Base-by-base conservation (phyloP, 2,888 invertebrate genomes). In the Pseudococcus longispinus region DNA sequence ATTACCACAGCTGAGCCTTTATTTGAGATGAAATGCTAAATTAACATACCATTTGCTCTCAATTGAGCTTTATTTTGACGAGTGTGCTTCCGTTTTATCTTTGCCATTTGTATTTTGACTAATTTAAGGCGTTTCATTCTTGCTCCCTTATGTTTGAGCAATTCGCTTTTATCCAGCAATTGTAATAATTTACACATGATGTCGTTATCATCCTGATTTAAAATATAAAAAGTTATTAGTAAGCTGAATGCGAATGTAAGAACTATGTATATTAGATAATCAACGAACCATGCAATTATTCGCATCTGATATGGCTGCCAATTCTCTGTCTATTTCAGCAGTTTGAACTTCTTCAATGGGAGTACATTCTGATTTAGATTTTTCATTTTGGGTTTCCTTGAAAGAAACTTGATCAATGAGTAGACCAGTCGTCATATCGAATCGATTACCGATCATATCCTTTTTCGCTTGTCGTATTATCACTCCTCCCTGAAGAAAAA, bases 401-500 rank as follows among this genome's bases (percentile, higher is more conserved):
- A 29, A 37, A 0, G 82, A 26, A 42, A 51, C 83, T 42, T 87
- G 46, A 60, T 88, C 83, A 26, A 87, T 23, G 18, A 88, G 82
- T 2, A 87, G 60, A 51, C 88, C 85, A 18, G 88, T 55, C 46
- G 70, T 70, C 83, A 87, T 83, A 37, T 89, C 88, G 42, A 89
- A 85, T 0, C 94, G 95, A 1, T 93, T 93, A 23, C 92, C 91
- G 87, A 93, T 93, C 20, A 95, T 92, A 89, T 96, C 96, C 88
- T 95, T 94, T 0, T 95, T 93, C 11, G 96, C 95, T 90, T 95
- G 94, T 1, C 95, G 94, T 90, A 98, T 95, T 77, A 98, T 92
- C 0, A 93, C 92, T 29, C 93, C 93, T 88, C 97, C 97, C 91
- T 96, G 96, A 6, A 23, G 20, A 80, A 80, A 42, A n/a, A 42